phyloP scores from a whole-genome alignment of 2,113 vertebrate species.

The Callipepla squamata region DNA sequence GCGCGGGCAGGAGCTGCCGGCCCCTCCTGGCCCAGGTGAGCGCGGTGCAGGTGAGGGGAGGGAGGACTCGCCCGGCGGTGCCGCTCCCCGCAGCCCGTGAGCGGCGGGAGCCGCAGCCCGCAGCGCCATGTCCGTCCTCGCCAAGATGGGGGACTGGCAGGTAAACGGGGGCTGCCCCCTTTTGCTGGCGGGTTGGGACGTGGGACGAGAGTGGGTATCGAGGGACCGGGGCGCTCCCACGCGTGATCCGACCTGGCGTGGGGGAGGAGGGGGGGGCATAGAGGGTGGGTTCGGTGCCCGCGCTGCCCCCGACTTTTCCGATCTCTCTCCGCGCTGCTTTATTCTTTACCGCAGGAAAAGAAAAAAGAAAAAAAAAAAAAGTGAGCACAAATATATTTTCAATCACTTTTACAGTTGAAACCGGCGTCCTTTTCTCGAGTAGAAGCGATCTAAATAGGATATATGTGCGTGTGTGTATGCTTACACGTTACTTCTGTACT shows the following conservation, averaged over 20 bases:
- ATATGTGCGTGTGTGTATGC: too few species aligned
- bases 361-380: neutral
- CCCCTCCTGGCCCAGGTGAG: conserved; percentile 88
- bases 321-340: neutral
- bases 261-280: too few species aligned
- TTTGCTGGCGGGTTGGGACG: conserved; percentile 12
- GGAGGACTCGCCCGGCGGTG: conserved; percentile 84
- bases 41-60: neutral
- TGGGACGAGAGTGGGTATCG: neutral
- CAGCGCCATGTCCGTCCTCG: conserved; percentile 91
- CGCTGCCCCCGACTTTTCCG: neutral
- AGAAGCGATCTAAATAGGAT: neutral
- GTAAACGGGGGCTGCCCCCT: conserved; percentile 76
- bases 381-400: neutral
- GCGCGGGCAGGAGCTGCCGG: conserved; percentile 87
- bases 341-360: neutral
- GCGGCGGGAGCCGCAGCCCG: conserved; percentile 71
- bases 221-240: too few species aligned
- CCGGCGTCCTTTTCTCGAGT: neutral
- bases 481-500: neutral
- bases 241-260: too few species aligned
- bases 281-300: neutral
- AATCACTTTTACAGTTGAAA: neutral
- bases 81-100: conserved; percentile 78
- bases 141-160: conserved; percentile 97